Evolutionary conservation across 2,797 vertebrate species (phyloP), one percentile per base, ranked within the genome.

Genomic region (Uromys caudimaculatus): DNA sequence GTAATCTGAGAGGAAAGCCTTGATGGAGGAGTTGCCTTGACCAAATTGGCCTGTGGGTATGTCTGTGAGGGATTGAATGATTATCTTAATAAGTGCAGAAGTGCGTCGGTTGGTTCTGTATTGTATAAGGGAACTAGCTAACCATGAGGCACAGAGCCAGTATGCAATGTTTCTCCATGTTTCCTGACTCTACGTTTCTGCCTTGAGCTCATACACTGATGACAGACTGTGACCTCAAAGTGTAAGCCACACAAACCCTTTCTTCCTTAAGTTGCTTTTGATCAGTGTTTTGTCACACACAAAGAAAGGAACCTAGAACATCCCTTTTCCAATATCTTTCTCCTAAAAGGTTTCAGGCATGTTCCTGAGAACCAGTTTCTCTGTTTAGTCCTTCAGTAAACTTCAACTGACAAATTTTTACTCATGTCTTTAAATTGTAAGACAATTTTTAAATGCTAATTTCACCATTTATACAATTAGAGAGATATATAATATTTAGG

Each of bases 281-380:
- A 14, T 38, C 21, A 13, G 12, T 81, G 3, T 27, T 81, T 41
- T 58, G 23, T 81, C 54, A 81, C n/a, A 54, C 9, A 35, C 13
- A 81, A 1, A 16, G 52, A 81, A 41, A 81, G 21, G 21, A 58
- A 58, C 52, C n/a, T 38, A 16, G 6, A 81, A 14, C 24, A 38
- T 38, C 11, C 23, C 54, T 58, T 35, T 52, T 32, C 58, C 4
- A 13, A 24, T 47, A 27, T 35, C 1, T 27, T 17, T 10, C 21
- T 32, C 1, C 16, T 27, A 32, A n/a, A 21, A 17, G 0, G 0
- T 41, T 79, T 21, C 9, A 58, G 27, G 35, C 7, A 2, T n/a
- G 6, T 17, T 4, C 1, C 50, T 17, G 32, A 79, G 29, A 35
- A 17, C 1, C 0, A 0, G 29, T 0, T 16, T 54, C 38, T 78